Evolutionary conservation across 2,797 vertebrate species (phyloP), one percentile per base, ranked within the genome.

Genomic region (Echeneis naucrates): DNA sequence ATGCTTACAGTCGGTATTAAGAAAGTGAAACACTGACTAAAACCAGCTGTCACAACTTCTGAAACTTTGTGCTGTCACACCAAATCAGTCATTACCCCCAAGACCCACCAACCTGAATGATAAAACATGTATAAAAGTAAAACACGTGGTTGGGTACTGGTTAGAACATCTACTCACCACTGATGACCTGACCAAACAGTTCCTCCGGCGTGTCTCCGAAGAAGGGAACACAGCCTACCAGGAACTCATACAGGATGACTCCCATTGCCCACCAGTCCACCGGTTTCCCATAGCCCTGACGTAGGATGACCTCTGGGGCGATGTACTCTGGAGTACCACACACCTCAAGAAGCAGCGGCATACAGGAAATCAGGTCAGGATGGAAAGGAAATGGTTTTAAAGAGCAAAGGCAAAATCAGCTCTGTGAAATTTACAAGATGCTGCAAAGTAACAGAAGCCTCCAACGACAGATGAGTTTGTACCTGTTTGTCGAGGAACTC

Each of bases 221-320:
- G 92, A 99, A 99, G 1, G 98, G 98, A 0, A 96, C 97, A 0
- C 97, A 98, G 78, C 97, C 97, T 0, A 99, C 96, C 51, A 99
- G 93, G 88, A 99, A 99, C 88, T 99, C 97, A 0, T 97, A 99
- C 38, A 99, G 94, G 90, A 99, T 98, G 65, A 99, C 67, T 3
- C 98, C 97, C 98, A 99, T 99, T 27, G 97, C 96, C 98, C 98
- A 99, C 98, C 98, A 99, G 86, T 99, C 97, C 89, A 99, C 97
- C 0, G 97, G 98, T 85, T 98, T 99, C 57, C 98, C 98, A 8
- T 98, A 99, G 81, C 97, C 98, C 89, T 98, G 97, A n/a, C 96
- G 95, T 72, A 99, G 94, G 63, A 99, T 99, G 86, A 99, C 97
- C 84, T 99, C 97, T 1, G 97, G 97, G 0, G 97, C 97, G 17